These are phyloP conservation scores for Cariama cristata DNA, from an alignment of 2,113 vertebrate species.

Conservation along the genomic window DNA sequence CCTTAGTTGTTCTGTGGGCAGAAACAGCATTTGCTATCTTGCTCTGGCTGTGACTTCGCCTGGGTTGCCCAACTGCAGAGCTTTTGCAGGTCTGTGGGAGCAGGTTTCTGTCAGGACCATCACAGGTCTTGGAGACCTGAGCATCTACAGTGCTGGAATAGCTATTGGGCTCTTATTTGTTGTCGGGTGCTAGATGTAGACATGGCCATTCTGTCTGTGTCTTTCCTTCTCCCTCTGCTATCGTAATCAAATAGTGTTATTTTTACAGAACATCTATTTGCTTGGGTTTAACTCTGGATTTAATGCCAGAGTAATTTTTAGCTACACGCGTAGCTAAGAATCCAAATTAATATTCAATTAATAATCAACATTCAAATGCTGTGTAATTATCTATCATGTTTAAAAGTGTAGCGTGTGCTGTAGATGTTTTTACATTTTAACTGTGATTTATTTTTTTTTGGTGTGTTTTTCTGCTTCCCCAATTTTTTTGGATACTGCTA, in stretches of 20 bases:
- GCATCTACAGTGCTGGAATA: background rate
- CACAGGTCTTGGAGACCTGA: rapidly evolving
- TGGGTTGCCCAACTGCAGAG: background rate
- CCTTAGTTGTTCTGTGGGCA: background rate
- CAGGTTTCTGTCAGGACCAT: background rate
- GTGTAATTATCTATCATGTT: slow-evolving; percentile 2
- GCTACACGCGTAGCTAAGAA: background rate
- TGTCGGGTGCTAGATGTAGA: background rate
- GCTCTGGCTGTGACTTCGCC: background rate
- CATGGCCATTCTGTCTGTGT: background rate
- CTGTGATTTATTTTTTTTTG: background rate
- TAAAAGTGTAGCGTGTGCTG: slow-evolving; percentile 4
- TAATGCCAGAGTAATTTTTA: slow-evolving; percentile 48
- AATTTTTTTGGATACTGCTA: background rate
- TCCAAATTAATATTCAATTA: slow-evolving; percentile 31
- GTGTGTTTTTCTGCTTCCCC: background rate
- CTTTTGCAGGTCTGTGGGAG: background rate
- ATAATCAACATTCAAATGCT: slow-evolving; percentile 40
- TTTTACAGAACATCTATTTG: background rate
- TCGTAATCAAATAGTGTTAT: background rate
- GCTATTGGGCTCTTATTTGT: background rate
- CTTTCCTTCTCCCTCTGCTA: background rate
- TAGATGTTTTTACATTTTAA: background rate
- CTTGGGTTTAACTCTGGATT: slow-evolving; percentile 7
- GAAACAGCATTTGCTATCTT: background rate